These are phyloP conservation scores for Anaspis maculata DNA, from an alignment of 2,888 invertebrate genomes.

Conservation along the genomic window DNA sequence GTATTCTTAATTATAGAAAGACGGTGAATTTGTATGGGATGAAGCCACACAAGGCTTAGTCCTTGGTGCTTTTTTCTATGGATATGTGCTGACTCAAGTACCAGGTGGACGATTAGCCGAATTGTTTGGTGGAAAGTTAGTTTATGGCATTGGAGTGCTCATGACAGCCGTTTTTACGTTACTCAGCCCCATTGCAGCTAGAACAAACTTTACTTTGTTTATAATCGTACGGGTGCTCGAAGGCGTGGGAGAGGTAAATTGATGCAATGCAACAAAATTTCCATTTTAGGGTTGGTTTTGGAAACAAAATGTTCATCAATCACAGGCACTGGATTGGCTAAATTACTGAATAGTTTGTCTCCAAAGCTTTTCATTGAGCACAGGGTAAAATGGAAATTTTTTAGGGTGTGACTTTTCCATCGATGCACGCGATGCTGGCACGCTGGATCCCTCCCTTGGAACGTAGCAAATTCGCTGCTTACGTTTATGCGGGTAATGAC, in stretches of 20 bases:
- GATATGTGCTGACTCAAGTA: slow-evolving; percentile 74
- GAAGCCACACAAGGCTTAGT: slow-evolving; percentile 72
- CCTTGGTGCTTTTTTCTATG: slow-evolving; percentile 76
- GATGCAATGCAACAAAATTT: too few relatives aligned
- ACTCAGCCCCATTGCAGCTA: slow-evolving; percentile 74
- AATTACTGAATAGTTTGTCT: too few relatives aligned
- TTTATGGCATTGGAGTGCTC: slow-evolving; percentile 75
- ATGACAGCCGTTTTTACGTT: slow-evolving; percentile 76
- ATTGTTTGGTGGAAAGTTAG: slow-evolving; percentile 76
- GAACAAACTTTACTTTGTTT: slow-evolving; percentile 56
- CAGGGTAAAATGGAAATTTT: too few relatives aligned
- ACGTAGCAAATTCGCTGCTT: slow-evolving; percentile 80
- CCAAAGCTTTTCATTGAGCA: too few relatives aligned
- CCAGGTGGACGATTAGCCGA: slow-evolving; percentile 80
- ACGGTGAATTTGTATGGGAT: slow-evolving; percentile 71
- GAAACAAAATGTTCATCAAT: slow-evolving; percentile 4
- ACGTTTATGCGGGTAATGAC: slow-evolving; percentile 68
- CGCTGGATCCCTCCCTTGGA: slow-evolving; percentile 91
- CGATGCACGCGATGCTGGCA: slow-evolving; percentile 89
- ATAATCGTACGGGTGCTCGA: slow-evolving; percentile 69
- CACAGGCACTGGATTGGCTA: too few relatives aligned
- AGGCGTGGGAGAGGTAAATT: slow-evolving; percentile 68
- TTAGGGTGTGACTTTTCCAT: slow-evolving; percentile 87
- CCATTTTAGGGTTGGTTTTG: too few relatives aligned
- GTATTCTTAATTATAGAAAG: slow-evolving; percentile 42